Evolutionary conservation across 2,113 vertebrate genomes (phyloP).

Genomic region (Myotis davidii): DNA sequence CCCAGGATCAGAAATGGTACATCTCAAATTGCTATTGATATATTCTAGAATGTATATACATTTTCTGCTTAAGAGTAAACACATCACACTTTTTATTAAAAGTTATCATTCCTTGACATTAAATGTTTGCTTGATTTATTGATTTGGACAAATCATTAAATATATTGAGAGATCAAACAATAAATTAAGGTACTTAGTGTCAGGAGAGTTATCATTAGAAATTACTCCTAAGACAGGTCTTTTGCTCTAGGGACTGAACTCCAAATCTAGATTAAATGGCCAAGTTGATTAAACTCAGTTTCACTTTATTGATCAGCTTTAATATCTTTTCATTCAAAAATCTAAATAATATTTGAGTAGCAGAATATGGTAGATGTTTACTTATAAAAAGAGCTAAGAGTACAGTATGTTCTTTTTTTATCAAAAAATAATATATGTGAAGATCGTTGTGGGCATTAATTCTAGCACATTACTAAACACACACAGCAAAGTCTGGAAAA

Average conservation of each 20-base stretch:
- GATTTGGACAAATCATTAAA: not conserved
- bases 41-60: not conserved
- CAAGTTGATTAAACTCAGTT: conserved; percentile 55
- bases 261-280: conserved; percentile 11
- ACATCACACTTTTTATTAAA: not conserved
- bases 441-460: not conserved
- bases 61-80: conserved; percentile 37
- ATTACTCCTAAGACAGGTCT: not conserved
- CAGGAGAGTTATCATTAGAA: conserved; percentile 19
- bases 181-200: conserved; percentile 36
- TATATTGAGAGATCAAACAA: conserved; percentile 31
- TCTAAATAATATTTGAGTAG: not conserved
- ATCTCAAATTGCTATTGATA: not conserved
- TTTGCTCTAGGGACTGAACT: conserved; percentile 10
- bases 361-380: not conserved
- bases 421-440: not conserved
- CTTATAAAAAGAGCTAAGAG: not conserved
- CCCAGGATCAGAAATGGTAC: not conserved
- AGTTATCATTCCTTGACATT: conserved; percentile 25
- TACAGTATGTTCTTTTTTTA: not conserved
- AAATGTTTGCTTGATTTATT: conserved; percentile 28
- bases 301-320: not conserved
- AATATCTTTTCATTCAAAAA: conserved; percentile 30
- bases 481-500: not conserved
- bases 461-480: not conserved